A percentile compares a stretch with the other conserved stretches of the same genome.
These are phyloP conservation scores for Acanthaster planci DNA, from an alignment of 35 echinoderm and acorn worm species.

Conservation along the genomic window DNA sequence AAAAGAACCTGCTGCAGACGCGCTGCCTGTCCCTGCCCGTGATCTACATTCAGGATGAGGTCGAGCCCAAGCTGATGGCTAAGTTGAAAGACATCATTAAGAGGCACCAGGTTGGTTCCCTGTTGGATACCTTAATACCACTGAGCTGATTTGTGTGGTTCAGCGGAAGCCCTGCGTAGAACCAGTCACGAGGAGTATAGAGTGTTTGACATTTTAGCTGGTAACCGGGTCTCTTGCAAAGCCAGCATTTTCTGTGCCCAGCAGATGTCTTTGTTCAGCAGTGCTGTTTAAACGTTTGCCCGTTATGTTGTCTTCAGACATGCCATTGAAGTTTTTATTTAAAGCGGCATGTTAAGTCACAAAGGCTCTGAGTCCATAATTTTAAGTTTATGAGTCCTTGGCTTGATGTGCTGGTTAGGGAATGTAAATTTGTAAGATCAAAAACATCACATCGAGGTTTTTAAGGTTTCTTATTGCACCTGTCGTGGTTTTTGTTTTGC, in stretches of 20 bases:
- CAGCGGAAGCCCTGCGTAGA: too few species aligned
- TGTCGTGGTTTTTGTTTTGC: constrained; percentile 13
- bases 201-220: too few species aligned
- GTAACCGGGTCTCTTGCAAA: too few species aligned
- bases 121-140: too few species aligned
- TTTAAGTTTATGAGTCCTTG: background rate
- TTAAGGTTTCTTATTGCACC: too few species aligned
- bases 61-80: constrained; percentile 75
- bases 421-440: too few species aligned
- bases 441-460: background rate
- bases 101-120: constrained; percentile 90
- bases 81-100: constrained; percentile 97
- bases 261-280: too few species aligned
- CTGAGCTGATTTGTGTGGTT: too few species aligned
- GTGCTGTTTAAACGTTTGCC: too few species aligned
- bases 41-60: constrained; percentile 82
- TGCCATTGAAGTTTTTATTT: background rate
- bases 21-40: constrained; percentile 66
- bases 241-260: too few species aligned
- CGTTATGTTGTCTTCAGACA: background rate
- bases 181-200: too few species aligned
- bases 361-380: background rate
- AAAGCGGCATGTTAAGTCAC: background rate
- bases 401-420: too few species aligned
- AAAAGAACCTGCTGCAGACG: constrained; percentile 81